Evolutionary conservation across 1,140 invertebrate species (phyloP), one percentile per base, ranked within the genome.

Genomic region (Drosophila seguyi): DNA sequence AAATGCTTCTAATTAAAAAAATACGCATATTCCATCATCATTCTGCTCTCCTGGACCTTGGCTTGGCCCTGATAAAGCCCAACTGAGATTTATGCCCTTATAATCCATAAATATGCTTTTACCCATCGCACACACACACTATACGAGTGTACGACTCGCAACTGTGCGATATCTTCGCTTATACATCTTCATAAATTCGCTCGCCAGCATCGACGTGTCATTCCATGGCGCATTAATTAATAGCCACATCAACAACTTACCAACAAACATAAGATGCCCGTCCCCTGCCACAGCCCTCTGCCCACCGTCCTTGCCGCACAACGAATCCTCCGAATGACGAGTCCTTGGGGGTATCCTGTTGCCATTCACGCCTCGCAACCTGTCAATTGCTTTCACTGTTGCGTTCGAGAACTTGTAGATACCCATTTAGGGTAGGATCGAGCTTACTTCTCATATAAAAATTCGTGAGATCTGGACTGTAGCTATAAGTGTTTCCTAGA

Each of bases 1-100:
- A 79, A 85, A 85, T 80, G 81, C 50, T 76, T 73, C 75, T 90
- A 90, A 90, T 90, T 90, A 90, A 90, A 90, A 90, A 90, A 90
- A 90, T 90, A 90, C 86, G 86, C 79, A 90, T 91, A 91, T 91
- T 91, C 88, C 83, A 91, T 91, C 88, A 91, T 88, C 87, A 91
- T 90, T 84, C 53, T 56, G 68, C 73, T 58, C 75, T 75, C 67
- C 67, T 66, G 68, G 68, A 71, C 79, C 67, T 47, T 45, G 58
- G 55, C 47, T 50, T 45, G 56, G 62, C 14, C 31, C 78, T 69
- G 82, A 86, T 86, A 86, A 79, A 77, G 61, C 79, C 66, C 80
- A 72, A 71, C 87, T 66, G 71, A 91, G 87, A 91, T 91, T 91
- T 91, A 91, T 91, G 73, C 83, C 67, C 73, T 75, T 88, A 91